These are phyloP conservation scores for Geophilus truncorum DNA, from an alignment of 2,888 invertebrate species.

Conservation along the genomic window DNA sequence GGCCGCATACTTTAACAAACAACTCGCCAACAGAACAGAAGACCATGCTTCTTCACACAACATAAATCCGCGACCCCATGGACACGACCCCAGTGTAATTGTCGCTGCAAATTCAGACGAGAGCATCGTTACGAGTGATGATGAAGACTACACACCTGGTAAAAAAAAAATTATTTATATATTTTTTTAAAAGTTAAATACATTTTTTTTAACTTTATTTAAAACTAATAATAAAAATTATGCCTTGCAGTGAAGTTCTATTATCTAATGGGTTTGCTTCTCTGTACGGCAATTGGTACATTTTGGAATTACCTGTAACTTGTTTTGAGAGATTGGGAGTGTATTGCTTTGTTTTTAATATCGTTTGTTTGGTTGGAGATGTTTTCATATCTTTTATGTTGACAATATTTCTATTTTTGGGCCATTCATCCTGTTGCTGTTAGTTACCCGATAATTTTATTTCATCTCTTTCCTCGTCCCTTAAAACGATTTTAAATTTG, in stretches of 20 bases:
- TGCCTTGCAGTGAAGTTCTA: too few relatives aligned
- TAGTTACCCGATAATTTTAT: background rate
- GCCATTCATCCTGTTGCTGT: background rate
- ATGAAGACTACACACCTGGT: too few relatives aligned
- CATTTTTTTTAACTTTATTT: too few relatives aligned
- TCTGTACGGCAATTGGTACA: too few relatives aligned
- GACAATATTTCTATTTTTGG: background rate
- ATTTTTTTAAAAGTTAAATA: too few relatives aligned
- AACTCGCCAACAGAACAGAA: slow-evolving; percentile 57
- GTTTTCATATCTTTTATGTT: background rate
- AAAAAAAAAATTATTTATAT: too few relatives aligned
- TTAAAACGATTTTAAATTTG: background rate
- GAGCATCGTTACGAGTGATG: slow-evolving; percentile 74
- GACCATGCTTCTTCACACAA: slow-evolving; percentile 47
- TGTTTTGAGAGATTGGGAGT: too few relatives aligned
- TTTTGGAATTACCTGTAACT: too few relatives aligned
- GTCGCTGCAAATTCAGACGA: slow-evolving; percentile 61
- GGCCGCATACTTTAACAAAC: slow-evolving; percentile 82
- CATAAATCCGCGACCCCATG: background rate
- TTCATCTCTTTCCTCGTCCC: background rate
- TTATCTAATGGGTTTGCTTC: too few relatives aligned
- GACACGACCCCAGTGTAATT: background rate
- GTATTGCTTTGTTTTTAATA: too few relatives aligned
- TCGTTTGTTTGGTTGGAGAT: too few relatives aligned
- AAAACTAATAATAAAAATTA: too few relatives aligned